Base-by-base conservation (phyloP, 2,888 invertebrate species). In the Aelia acuminata region DNA sequence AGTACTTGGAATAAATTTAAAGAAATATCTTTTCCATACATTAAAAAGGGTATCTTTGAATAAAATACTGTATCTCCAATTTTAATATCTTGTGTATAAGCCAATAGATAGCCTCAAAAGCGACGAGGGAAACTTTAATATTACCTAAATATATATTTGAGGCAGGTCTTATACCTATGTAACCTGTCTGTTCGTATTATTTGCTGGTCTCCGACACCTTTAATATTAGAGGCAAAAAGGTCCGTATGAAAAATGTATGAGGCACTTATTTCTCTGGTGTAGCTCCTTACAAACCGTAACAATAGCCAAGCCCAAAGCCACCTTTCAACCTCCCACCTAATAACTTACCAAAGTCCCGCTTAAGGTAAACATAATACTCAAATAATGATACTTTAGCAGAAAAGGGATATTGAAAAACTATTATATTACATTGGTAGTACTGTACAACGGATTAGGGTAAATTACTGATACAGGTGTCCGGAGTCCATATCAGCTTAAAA, bases 221-320 rank as follows among this genome's bases (percentile, higher is more conserved):
- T 80, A 80, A 80, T 80, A 80, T 80, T 47, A 43, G 80, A 47
- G 80, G 80, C 43, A 70, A 39, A 43, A 47, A 47, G 80, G 43
- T 47, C 43, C n/a, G 39, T 80, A 80, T 80, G 80, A 80, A 80
- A 80, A 80, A 80, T 80, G 80, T 80, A 80, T 80, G 80, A 80
- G 80, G n/a, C 80, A 80, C 80, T 80, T 80, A 80, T 80, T 80
- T 80, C 80, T 80, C 80, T 80, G n/a, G 43, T 80, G 80, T 47
- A 47, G 39, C 43, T 80, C 18, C 39, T 47, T 80, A 80, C 80
- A 80, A 70, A n/a, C 43, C 13, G n/a, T 47, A 80, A 80, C 43
- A 80, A 80, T 80, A 47, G 5, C 43, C 22, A 43, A 43, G 80
- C 80, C 80, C 43, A n/a, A 11, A 80, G 43, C 80, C 43, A 43